Conservation (phyloP, 2,888 invertebrate species). For the Clusia tigrina region DNA sequence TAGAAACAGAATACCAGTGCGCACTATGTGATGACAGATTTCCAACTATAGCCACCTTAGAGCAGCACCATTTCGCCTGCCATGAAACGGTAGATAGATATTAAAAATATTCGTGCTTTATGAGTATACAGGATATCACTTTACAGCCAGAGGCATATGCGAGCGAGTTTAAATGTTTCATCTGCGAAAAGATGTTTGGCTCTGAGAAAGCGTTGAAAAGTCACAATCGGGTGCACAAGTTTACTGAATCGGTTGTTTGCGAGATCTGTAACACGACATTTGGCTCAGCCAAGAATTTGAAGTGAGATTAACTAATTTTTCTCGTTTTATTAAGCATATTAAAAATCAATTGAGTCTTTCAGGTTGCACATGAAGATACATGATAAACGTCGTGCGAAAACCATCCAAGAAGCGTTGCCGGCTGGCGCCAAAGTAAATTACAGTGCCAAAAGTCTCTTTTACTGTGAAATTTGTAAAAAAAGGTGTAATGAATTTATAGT, state of each 20-base stretch:
- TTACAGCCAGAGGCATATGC: not conserved
- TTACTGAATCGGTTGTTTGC: constrained; percentile 61
- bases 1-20: not conserved
- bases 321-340: constrained; percentile 48
- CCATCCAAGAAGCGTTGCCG: constrained; percentile 58
- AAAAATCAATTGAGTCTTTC: constrained; percentile 1
- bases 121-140: not conserved
- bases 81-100: not conserved
- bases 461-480: constrained; percentile 68
- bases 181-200: constrained; percentile 22
- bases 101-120: not conserved
- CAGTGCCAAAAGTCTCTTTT: constrained; percentile 61
- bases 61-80: not conserved
- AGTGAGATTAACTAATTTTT: constrained; percentile 38
- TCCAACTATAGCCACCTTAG: not conserved
- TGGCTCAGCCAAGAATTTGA: constrained; percentile 70
- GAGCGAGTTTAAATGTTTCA: not conserved
- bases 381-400: constrained; percentile 69
- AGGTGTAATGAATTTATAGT: constrained; percentile 42
- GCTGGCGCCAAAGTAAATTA: constrained; percentile 55
- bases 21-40: not conserved
- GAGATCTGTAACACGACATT: constrained; percentile 75
- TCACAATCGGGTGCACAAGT: constrained; percentile 34
- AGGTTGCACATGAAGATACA: constrained; percentile 79
- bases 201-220: constrained; percentile 28